Evolutionary conservation across 2,113 vertebrate species (phyloP).

Genomic region (Mionectes macconnelli): DNA sequence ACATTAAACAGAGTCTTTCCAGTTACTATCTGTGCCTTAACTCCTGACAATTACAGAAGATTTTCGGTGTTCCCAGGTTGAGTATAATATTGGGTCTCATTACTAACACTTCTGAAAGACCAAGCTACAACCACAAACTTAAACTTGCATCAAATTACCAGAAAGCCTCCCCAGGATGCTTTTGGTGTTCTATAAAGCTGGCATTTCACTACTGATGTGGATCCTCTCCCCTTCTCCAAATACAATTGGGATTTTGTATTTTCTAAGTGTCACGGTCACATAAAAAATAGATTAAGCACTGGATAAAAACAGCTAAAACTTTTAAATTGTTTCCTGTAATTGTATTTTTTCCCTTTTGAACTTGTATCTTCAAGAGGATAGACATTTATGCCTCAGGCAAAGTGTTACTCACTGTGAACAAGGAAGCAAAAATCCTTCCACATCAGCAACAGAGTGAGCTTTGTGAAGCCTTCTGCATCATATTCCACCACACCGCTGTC

Average conservation of each 20-base stretch:
- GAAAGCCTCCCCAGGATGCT: not conserved
- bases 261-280: not conserved
- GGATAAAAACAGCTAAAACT: slow-evolving; percentile 36
- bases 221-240: not conserved
- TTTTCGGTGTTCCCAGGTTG: not conserved
- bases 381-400: slow-evolving; percentile 41
- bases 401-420: slow-evolving; percentile 89
- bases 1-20: not conserved
- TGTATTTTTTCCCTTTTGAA: slow-evolving; percentile 36
- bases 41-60: not conserved
- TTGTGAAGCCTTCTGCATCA: slow-evolving; percentile 97
- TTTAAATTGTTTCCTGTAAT: slow-evolving; percentile 37
- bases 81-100: not conserved
- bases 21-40: not conserved
- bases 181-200: not conserved
- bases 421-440: slow-evolving; percentile 98
- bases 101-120: not conserved
- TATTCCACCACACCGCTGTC: slow-evolving; percentile 95
- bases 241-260: not conserved
- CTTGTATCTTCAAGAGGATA: slow-evolving; percentile 36
- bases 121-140: not conserved
- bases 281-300: slow-evolving; percentile 12
- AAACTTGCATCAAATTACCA: not conserved
- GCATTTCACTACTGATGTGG: not conserved
- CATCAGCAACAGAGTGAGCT: slow-evolving; percentile 94